These are phyloP conservation scores for Neostethus bicornis DNA, from an alignment of 2,797 vertebrate genomes.

Conservation along the genomic window DNA sequence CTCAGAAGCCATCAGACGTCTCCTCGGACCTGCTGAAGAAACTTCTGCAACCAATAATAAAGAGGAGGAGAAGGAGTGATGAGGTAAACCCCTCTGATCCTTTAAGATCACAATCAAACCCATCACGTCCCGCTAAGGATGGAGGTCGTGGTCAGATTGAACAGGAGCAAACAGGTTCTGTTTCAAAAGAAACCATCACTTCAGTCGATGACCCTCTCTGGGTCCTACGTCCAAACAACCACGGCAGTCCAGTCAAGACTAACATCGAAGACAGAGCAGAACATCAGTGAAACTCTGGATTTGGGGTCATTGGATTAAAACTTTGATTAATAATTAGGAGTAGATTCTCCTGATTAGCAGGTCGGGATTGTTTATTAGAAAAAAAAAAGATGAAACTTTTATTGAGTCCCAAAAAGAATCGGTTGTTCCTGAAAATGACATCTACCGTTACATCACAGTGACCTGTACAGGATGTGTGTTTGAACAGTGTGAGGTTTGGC, in stretches of 20 bases:
- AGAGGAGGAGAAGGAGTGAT: slow-evolving; percentile 80
- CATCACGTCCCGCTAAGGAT: slow-evolving; percentile 40
- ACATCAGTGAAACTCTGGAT: slow-evolving; percentile 45
- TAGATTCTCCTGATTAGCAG: no score
- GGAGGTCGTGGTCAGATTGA: slow-evolving; percentile 44
- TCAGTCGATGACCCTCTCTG: slow-evolving; percentile 83
- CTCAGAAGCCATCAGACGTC: slow-evolving; percentile 2
- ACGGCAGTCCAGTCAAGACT: slow-evolving; percentile 72
- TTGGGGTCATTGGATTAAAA: slow-evolving; percentile 2
- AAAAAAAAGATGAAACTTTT: background rate
- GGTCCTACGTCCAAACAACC: slow-evolving; percentile 72
- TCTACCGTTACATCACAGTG: slow-evolving; percentile 46
- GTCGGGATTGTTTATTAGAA: no score
- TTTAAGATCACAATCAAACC: slow-evolving; percentile 64
- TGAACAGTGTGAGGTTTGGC: slow-evolving; percentile 45
- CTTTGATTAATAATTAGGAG: background rate
- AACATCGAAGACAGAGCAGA: slow-evolving; percentile 61
- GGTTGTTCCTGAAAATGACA: no score
- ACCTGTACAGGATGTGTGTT: slow-evolving; percentile 35
- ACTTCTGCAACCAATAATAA: slow-evolving; percentile 57
- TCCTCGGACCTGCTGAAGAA: slow-evolving; percentile 57
- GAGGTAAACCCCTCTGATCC: slow-evolving; percentile 78
- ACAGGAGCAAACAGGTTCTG: slow-evolving; percentile 69
- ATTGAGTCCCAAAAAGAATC: no score
- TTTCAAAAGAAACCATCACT: slow-evolving; percentile 79